Percentiles rank a stretch among this genome's conserved stretches.
These are phyloP conservation scores for Nomada ruficornis DNA, from an alignment of 2,888 invertebrate species.

Conservation along the genomic window DNA sequence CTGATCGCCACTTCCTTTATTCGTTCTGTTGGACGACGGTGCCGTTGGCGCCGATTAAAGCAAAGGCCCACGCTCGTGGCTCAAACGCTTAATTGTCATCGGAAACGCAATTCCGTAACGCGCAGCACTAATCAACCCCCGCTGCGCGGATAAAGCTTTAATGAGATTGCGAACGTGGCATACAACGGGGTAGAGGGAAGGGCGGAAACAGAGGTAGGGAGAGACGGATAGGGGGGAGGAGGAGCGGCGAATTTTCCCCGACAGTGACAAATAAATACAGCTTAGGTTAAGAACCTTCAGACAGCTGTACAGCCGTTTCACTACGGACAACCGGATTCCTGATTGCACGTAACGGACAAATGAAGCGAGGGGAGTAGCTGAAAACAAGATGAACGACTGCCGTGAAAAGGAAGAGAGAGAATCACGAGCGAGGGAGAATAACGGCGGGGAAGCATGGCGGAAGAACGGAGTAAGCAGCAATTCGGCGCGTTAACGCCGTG, in stretches of 20 bases:
- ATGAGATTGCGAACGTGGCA: conserved; percentile 48
- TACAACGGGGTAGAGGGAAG: not conserved
- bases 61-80: conserved; percentile 14
- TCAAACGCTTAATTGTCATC: conserved; percentile 53
- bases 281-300: conserved; percentile 60
- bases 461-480: conserved; percentile 70
- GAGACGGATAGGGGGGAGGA: not conserved
- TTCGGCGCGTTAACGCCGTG: conserved; percentile 66
- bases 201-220: no score
- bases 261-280: conserved; percentile 67
- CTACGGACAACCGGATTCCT: conserved; percentile 66
- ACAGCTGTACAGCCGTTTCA: conserved; percentile 62
- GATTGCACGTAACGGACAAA: conserved; percentile 77
- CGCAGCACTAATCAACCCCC: conserved; percentile 56
- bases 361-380: conserved; percentile 70
- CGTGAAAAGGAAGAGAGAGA: not conserved
- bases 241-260: conserved; percentile 54
- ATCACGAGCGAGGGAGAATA: not conserved
- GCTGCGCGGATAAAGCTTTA: conserved; percentile 50
- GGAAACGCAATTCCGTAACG: conserved; percentile 55
- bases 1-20: not conserved
- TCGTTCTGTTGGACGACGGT: not conserved
- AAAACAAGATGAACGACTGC: conserved; percentile 68
- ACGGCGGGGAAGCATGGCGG: conserved; percentile 40
- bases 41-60: not conserved